Evolutionary conservation across 2,888 invertebrate species (phyloP), one percentile per base, ranked within the genome.

Genomic region (Papilio elwesi): DNA sequence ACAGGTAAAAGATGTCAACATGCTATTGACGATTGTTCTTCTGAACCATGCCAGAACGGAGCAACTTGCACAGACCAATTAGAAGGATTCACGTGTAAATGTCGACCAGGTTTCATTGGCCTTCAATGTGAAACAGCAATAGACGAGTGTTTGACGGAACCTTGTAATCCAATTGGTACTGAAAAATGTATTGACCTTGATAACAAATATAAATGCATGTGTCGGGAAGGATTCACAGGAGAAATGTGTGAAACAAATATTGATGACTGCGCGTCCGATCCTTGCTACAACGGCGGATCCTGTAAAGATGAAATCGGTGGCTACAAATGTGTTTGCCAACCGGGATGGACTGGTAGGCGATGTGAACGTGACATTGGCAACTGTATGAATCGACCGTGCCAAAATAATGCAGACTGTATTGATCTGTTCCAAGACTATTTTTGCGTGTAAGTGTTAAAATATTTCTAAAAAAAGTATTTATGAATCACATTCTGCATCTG

Each of bases 1-100:
- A 98, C 98, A 1, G 99, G 99, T 59, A 97, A 98, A 85, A 95
- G 96, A 80, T 99, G 98, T 85, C 98, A 99, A 85, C 98, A 98
- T 83, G 96, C 97, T 0, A 97, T 98, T 74, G 98, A 99, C 84
- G 98, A 98, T 81, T 99, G 99, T 83, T 96, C 96, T 36, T 96
- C 97, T 0, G 94, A 96, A 76, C 98, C 99, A 0, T 99, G 99
- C 87, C 97, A 98, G 83, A 98, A 99, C 84, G 98, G 98, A 38
- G 98, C 97, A 4, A 96, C 96, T 0, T 99, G 99, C 83, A 87
- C 96, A 0, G 98, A 99, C 84, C 96, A 97, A 83, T 94, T 98
- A 26, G 98, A 98, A 84, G 98, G 98, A 38, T 99, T 99, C 86
- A 93, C 95, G 49, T 99, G 99, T 88, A 97, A 97, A 87, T 99